Percentiles rank a stretch among this genome's conserved stretches.
phyloP scores from a whole-genome alignment of 1,140 invertebrate species.

The Temnothorax longispinosus region DNA sequence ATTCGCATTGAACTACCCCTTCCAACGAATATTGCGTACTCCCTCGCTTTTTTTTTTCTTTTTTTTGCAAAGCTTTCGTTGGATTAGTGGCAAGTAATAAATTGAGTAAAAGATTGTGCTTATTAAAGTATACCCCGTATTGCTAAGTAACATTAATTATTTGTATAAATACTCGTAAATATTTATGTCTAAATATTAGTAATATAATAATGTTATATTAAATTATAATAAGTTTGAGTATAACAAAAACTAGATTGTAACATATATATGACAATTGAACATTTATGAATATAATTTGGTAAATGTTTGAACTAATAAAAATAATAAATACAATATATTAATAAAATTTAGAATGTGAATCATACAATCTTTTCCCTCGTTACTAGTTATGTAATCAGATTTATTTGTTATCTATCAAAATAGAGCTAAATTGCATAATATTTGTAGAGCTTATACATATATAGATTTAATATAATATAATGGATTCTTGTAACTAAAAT shows the following conservation, averaged over 20 bases:
- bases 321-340: not conserved
- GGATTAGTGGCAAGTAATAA: slow-evolving; percentile 5
- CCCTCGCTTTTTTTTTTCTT: not conserved
- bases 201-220: not conserved
- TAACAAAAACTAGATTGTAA: not conserved
- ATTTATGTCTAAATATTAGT: not conserved
- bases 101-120: not conserved
- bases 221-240: not conserved
- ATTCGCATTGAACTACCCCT: slow-evolving; percentile 61
- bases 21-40: slow-evolving; percentile 50
- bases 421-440: not conserved
- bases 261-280: not conserved
- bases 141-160: not conserved
- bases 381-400: not conserved
- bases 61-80: slow-evolving; percentile 8
- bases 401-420: not conserved
- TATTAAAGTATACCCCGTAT: not conserved
- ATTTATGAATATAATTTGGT: not conserved
- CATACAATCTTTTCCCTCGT: not conserved
- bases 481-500: not conserved
- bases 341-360: not conserved
- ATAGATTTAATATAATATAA: not conserved
- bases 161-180: not conserved
- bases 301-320: not conserved
- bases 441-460: not conserved